phyloP scores from a whole-genome alignment of 2,888 invertebrate genomes.

The Melitaea athalia region DNA sequence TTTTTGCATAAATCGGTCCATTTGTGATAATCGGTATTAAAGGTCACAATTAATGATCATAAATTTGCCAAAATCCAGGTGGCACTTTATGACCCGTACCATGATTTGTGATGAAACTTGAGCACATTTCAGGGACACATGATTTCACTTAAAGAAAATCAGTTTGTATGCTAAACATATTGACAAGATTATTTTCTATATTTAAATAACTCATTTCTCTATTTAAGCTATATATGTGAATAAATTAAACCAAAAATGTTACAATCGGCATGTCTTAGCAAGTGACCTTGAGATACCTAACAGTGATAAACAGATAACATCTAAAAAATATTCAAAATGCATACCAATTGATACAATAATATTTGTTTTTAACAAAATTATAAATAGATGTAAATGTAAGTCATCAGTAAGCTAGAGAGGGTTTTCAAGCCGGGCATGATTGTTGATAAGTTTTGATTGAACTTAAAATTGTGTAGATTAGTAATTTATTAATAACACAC shows the following conservation, averaged over 20 bases:
- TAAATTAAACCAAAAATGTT: not conserved
- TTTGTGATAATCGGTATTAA: too few relatives aligned
- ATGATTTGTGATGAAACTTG: too few relatives aligned
- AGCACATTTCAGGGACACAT: too few relatives aligned
- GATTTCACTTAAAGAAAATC: too few relatives aligned
- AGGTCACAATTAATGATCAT: not conserved
- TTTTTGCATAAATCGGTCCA: too few relatives aligned
- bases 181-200: not conserved
- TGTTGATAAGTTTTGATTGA: too few relatives aligned
- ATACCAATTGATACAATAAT: not conserved
- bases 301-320: not conserved
- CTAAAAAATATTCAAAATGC: not conserved
- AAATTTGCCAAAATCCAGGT: not conserved
- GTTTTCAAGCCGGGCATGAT: too few relatives aligned
- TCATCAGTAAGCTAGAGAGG: too few relatives aligned
- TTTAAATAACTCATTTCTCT: not conserved
- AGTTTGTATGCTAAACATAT: not conserved
- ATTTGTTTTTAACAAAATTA: not conserved
- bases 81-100: not conserved
- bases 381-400: not conserved
- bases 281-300: not conserved
- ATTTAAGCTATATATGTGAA: not conserved
- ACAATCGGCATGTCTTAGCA: not conserved
- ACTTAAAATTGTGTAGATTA: too few relatives aligned
- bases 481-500: too few relatives aligned